Evolutionary conservation across 2,797 vertebrate species (phyloP), one percentile per base, ranked within the genome.

Genomic region (Phrynocephalus vlangalii): DNA sequence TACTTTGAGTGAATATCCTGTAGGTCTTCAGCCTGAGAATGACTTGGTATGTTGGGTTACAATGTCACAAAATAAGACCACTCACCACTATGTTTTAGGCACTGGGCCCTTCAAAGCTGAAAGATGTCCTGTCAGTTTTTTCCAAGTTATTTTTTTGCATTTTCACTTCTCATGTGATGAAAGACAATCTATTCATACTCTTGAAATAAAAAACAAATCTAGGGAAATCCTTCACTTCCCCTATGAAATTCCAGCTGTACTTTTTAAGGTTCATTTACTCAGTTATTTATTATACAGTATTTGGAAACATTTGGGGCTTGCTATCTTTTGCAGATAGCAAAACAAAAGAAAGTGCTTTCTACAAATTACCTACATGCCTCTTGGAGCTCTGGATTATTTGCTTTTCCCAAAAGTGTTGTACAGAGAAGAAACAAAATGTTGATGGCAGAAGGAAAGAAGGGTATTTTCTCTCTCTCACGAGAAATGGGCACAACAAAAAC

Each of bases 151-250:
- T 79, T 82, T n/a, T 71, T 67, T 86, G 79, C 78, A 79, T 3
- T 22, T 93, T 13, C 68, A 82, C 26, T 81, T 33, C 77, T 6
- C 66, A 72, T 38, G 13, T 88, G 33, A 86, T 66, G 30, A n/a
- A 88, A 44, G 70, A 11, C 91, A 77, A 82, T 22, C 44, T 66
- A 86, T 38, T 8, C 72, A 91, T 93, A 81, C 87, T 85, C 56
- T 79, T 80, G 85, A 85, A 52, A n/a, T 70, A 3, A 86, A 88
- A 48, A 92, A 81, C 0, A 1, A 7, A 5, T 87, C 38, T 44
- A 67, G 68, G 90, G 79, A 68, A 48, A 0, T 0, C 3, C 66
- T 77, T 66, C 66, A 20, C n/a, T 82, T 0, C 2, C 85, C 89
- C 91, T 88, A 3, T 33, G 38, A 15, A 73, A 0, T 0, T 48